Evolutionary conservation across 2,113 vertebrate species (phyloP).

Genomic region (Catharus fuscescens): DNA sequence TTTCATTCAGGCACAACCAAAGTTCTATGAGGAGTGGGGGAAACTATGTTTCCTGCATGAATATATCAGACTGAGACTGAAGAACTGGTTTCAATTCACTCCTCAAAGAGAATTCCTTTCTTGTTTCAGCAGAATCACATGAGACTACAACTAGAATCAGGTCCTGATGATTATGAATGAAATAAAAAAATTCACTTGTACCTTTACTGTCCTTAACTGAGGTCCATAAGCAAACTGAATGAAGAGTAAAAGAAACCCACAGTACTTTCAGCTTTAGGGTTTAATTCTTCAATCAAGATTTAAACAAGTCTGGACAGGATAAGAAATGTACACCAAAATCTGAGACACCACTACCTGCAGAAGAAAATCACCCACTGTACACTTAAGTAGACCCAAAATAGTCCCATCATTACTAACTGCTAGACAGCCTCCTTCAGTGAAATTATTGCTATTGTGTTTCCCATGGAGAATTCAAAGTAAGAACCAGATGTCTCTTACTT

Average conservation of each 20-base stretch:
- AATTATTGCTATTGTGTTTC: slow-evolving; percentile 49
- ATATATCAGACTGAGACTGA: neutral
- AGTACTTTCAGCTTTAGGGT: neutral
- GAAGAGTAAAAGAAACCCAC: neutral
- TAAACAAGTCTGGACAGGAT: neutral
- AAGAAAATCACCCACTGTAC: neutral
- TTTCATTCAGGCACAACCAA: neutral
- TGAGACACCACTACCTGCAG: neutral
- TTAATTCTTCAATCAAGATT: neutral
- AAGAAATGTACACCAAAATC: neutral
- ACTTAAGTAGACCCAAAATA: neutral
- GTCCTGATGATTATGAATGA: neutral
- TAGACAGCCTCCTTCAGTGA: neutral
- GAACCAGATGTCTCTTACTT: slow-evolving; percentile 54
- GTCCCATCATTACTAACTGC: neutral
- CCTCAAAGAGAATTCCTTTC: neutral
- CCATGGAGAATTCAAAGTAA: slow-evolving; percentile 25
- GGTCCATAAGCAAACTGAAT: neutral
- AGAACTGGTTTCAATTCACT: neutral
- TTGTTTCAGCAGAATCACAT: neutral
- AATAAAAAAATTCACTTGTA: neutral
- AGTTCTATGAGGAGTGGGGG: neutral
- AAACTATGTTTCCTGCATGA: neutral
- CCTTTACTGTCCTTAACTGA: neutral
- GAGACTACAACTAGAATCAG: neutral